These are phyloP conservation scores for Brachionus manjavacas DNA, from an alignment of 1,140 invertebrate genomes.

Conservation along the genomic window DNA sequence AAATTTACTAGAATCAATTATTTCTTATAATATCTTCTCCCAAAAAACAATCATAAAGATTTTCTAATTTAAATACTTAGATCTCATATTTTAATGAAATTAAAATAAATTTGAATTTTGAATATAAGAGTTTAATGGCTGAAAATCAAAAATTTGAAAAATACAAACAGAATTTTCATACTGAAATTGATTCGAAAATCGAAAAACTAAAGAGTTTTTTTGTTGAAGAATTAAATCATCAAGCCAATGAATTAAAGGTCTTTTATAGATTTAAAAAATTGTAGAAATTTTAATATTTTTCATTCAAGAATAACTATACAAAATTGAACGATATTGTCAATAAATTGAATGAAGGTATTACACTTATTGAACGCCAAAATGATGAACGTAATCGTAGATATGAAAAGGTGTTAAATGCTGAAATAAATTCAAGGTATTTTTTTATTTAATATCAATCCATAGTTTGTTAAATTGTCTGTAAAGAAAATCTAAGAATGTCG, in stretches of 20 bases:
- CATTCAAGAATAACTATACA: neutral
- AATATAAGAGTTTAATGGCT: neutral
- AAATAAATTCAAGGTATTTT: conserved; percentile 54
- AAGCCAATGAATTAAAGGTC: neutral
- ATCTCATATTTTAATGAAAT: neutral
- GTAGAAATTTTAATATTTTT: neutral
- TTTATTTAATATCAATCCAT: neutral
- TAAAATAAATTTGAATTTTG: neutral
- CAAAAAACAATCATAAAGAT: too few species aligned
- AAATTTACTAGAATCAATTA: neutral
- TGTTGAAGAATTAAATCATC: neutral
- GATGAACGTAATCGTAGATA: conserved; percentile 51
- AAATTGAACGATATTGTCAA: conserved; percentile 52
- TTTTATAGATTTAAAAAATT: too few species aligned
- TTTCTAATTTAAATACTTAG: too few species aligned
- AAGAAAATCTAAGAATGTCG: neutral
- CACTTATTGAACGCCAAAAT: conserved; percentile 52
- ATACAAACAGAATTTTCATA: neutral
- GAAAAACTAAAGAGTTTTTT: neutral
- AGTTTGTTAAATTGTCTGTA: neutral
- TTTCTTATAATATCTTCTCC: too few species aligned
- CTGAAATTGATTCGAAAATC: neutral
- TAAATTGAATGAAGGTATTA: conserved; percentile 54
- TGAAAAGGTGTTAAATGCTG: conserved; percentile 54
- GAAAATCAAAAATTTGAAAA: neutral